Evolutionary conservation across 2,113 vertebrate genomes (phyloP).

Genomic region (Coptodon rendalli): DNA sequence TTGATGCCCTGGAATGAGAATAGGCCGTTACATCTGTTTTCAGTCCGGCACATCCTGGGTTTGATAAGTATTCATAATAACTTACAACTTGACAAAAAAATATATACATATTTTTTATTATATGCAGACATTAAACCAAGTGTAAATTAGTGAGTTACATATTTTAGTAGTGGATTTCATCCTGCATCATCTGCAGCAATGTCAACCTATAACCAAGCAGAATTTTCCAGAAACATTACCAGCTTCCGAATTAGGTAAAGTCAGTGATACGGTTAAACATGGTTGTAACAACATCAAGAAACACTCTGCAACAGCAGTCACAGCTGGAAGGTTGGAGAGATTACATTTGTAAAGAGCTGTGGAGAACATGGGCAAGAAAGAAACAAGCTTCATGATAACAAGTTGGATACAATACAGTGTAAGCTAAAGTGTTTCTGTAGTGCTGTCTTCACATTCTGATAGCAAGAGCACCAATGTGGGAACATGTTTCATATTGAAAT

Average conservation of each 20-base stretch:
- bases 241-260: background rate
- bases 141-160: background rate
- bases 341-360: background rate
- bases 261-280: background rate
- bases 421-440: background rate
- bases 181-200: background rate
- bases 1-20: background rate
- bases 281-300: background rate
- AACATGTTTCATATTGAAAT: background rate
- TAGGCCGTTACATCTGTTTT: background rate
- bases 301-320: background rate
- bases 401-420: background rate
- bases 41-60: background rate
- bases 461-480: background rate
- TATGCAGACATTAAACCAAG: background rate
- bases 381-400: background rate
- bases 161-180: background rate
- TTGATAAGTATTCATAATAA: background rate
- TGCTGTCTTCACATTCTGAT: background rate
- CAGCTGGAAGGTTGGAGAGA: background rate
- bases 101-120: background rate
- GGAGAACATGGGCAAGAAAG: background rate
- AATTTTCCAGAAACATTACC: background rate
- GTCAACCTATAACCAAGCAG: background rate
- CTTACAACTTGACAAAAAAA: background rate